Percentiles rank a stretch among this genome's conserved stretches.
phyloP scores from a whole-genome alignment of 2,113 vertebrate genomes.

The Ia io region DNA sequence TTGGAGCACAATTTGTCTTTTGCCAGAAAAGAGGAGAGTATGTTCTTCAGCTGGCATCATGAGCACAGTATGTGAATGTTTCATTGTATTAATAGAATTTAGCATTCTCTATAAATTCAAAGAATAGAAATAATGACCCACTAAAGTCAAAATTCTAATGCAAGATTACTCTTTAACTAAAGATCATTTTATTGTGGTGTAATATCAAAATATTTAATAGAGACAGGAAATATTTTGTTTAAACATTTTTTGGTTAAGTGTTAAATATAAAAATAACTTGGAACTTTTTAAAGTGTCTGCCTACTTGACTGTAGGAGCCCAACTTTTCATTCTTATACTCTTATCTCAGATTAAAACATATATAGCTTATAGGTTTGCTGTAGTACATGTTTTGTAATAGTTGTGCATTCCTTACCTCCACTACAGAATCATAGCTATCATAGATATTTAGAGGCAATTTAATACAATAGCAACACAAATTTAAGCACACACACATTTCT shows the following conservation, averaged over 20 bases:
- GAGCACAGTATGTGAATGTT: conserved; percentile 47
- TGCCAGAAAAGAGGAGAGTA: not conserved
- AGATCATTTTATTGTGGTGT: not conserved
- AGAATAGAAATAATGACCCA: conserved; percentile 57
- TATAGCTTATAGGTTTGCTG: not conserved
- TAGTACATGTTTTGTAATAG: not conserved
- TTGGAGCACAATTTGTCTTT: not conserved
- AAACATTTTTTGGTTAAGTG: not conserved
- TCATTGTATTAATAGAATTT: conserved; percentile 66
- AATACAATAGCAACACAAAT: not conserved
- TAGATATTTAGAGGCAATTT: not conserved
- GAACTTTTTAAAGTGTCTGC: not conserved
- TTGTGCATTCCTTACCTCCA: not conserved
- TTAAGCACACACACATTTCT: not conserved
- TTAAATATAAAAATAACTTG: not conserved
- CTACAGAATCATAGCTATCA: not conserved
- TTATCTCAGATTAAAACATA: not conserved
- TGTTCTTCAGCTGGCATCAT: conserved; percentile 49
- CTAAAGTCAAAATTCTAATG: conserved; percentile 9
- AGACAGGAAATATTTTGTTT: not conserved
- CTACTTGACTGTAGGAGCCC: not conserved
- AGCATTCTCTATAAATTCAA: conserved; percentile 46
- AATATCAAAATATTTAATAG: not conserved
- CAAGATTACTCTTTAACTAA: conserved; percentile 5
- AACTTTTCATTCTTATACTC: not conserved